Percentiles rank a stretch among this genome's conserved stretches.
These are phyloP conservation scores for Percina caprodes DNA, from an alignment of 2,113 vertebrate genomes.

Conservation along the genomic window DNA sequence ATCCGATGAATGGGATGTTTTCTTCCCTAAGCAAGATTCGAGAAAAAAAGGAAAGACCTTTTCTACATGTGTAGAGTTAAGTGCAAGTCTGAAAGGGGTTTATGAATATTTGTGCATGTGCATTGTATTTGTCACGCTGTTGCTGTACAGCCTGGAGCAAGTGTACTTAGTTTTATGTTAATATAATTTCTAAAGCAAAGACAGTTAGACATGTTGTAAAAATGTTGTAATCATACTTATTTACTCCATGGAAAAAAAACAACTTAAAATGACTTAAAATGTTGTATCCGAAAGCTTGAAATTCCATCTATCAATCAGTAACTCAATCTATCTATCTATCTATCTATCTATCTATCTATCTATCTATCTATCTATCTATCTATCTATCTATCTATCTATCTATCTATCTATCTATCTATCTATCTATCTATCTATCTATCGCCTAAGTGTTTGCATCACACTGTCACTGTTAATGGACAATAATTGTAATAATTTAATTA, in stretches of 20 bases:
- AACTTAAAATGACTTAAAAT: not conserved
- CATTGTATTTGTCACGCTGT: slow-evolving; percentile 44
- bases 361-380: too few species aligned
- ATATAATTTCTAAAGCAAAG: slow-evolving; percentile 40
- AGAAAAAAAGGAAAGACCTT: not conserved
- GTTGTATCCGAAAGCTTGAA: not conserved
- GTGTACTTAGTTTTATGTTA: slow-evolving; percentile 28
- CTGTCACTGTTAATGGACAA: not conserved
- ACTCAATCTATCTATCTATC: too few species aligned
- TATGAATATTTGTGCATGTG: slow-evolving; percentile 35
- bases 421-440: not conserved
- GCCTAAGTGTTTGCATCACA: not conserved
- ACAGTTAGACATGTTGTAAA: not conserved
- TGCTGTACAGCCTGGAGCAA: slow-evolving; percentile 40
- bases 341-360: too few species aligned
- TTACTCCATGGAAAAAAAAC: not conserved
- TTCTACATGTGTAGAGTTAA: slow-evolving; percentile 18
- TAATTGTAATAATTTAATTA: too few species aligned
- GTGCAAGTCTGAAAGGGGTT: slow-evolving; percentile 26
- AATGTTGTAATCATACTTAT: not conserved
- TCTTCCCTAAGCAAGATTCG: slow-evolving; percentile 15
- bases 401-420: too few species aligned
- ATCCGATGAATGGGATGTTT: not conserved
- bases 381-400: too few species aligned
- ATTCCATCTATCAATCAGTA: too few species aligned